Evolutionary conservation across 2,888 invertebrate genomes (phyloP).

Genomic region (Sarcophaga subvicina): DNA sequence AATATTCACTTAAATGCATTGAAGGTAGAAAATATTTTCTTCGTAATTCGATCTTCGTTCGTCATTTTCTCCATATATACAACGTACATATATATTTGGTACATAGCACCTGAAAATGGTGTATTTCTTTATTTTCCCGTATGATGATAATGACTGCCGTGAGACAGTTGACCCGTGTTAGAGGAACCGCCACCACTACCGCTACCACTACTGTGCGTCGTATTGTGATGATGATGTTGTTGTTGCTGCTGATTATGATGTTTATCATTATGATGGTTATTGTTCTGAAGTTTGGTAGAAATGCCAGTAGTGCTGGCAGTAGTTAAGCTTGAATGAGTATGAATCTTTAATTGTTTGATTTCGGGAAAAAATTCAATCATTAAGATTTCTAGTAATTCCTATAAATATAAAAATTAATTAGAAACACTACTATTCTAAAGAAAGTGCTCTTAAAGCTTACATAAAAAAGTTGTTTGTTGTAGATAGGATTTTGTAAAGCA

Average conservation of each 20-base stretch:
- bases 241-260: slow-evolving; percentile 17
- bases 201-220: slow-evolving; percentile 23
- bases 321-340: slow-evolving; percentile 44
- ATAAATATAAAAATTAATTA: slow-evolving; percentile 75
- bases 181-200: slow-evolving; percentile 2
- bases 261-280: slow-evolving; percentile 55
- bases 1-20: slow-evolving; percentile 19
- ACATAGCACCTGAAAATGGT: slow-evolving; percentile 53
- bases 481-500: slow-evolving; percentile 90
- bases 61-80: slow-evolving; percentile 20
- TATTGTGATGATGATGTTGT: slow-evolving; percentile 33
- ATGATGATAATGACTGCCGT: slow-evolving; percentile 48
- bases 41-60: slow-evolving; percentile 1
- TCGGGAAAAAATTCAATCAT: slow-evolving; percentile 88
- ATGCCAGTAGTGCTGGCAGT: slow-evolving; percentile 46
- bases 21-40: slow-evolving; percentile 12
- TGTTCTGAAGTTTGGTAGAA: slow-evolving; percentile 60
- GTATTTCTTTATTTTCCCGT: slow-evolving; percentile 49
- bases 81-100: slow-evolving; percentile 13
- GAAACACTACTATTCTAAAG: not conserved
- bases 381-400: slow-evolving; percentile 87
- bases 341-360: slow-evolving; percentile 83
- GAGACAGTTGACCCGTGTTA: slow-evolving; percentile 35
- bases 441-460: slow-evolving; percentile 83
- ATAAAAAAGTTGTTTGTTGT: slow-evolving; percentile 95